These are phyloP conservation scores for pig (Sus scrofa) DNA, from an alignment of 2,113 vertebrate species.

Conservation along the genomic window DNA sequence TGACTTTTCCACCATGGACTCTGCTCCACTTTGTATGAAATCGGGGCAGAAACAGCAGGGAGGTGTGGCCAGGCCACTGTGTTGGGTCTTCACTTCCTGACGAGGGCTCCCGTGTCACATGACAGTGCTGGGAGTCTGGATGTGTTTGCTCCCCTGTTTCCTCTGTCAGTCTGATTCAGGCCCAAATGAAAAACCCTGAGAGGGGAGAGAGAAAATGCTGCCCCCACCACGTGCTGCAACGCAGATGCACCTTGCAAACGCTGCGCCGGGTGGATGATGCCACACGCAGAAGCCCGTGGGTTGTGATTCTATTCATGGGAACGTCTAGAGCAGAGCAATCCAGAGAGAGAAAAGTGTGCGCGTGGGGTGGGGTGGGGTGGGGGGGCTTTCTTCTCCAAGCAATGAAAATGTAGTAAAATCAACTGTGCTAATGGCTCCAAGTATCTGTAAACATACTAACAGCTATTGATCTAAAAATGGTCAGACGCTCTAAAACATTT, in stretches of 20 bases:
- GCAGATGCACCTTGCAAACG: neutral
- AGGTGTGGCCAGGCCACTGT: neutral
- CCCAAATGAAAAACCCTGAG: neutral
- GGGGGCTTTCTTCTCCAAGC: neutral
- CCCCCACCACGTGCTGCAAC: fast-evolving
- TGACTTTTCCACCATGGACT: neutral
- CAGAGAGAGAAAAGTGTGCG: neutral
- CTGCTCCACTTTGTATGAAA: neutral
- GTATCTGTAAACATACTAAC: neutral
- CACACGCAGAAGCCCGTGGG: neutral
- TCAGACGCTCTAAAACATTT: no score
- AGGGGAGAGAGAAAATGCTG: neutral
- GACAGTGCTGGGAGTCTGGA: neutral
- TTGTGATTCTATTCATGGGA: fast-evolving
- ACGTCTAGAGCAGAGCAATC: fast-evolving
- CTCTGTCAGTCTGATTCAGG: neutral
- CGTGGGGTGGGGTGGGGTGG: neutral
- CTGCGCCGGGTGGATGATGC: neutral
- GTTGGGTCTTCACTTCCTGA: neutral
- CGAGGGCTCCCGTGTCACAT: fast-evolving
- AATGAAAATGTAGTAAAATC: neutral
- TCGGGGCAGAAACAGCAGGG: neutral
- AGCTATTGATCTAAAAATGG: no score
- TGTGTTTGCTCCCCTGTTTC: fast-evolving
- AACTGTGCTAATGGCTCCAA: fast-evolving